Evolutionary conservation across 1,140 invertebrate species (phyloP), one percentile per base, ranked within the genome.

Genomic region (Lethocerus indicus): DNA sequence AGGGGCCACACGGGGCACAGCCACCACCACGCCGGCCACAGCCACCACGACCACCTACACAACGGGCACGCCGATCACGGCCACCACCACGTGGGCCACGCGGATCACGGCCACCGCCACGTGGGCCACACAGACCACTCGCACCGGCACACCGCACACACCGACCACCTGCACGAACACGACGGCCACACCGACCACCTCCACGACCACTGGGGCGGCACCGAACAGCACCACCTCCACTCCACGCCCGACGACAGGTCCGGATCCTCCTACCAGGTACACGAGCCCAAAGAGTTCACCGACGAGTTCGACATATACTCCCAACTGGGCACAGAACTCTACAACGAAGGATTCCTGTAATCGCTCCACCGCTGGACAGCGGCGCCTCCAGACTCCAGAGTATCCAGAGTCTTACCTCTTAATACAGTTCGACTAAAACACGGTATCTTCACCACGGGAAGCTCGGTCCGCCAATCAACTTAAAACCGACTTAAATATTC

Each of bases 61-160:
- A 9, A 42, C 3, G 53, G 53, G n/a, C 18, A 47, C 14, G n/a
- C 27, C 1, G 49, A 39, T 3, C 45, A 49, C 49, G 21, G 18
- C 2, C 53, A 54, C 35, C 37, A 49, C 12, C 53, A 54, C 26
- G 36, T 23, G 18, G 53, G 53, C 12, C 45, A 51, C 21, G 48
- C 25, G 20, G 29, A 23, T 26, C 52, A 50, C 27, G 44, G 47
- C 14, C 47, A 50, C 27, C 29, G 27, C 27, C 52, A 50, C 35
- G n/a, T 20, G 4, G 24, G 41, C 1, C 20, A 43, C 20, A n/a
- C 16, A n/a, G 41, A 23, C 24, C 41, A 23, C 41, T 4, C 3
- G 41, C 20, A 43, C 20, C 21, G n/a, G 14, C 20, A 25, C 20
- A 43, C 41, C 1, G 20, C 16, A 6, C 26, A 43, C 41, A 25